Base-by-base conservation (phyloP, 1,140 invertebrate species). In the Caerostris extrusa region DNA sequence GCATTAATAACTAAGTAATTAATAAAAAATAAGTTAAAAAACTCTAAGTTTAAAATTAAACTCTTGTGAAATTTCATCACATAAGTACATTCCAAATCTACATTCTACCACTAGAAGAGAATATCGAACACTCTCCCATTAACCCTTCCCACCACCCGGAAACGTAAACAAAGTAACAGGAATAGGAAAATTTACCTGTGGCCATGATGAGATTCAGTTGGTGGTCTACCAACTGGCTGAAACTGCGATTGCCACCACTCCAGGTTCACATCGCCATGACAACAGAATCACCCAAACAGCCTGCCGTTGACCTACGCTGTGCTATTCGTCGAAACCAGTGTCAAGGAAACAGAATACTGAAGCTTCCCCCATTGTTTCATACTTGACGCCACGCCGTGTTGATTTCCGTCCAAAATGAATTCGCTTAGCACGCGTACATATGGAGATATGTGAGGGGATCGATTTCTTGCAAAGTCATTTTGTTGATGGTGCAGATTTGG, bases 301-400 rank as follows among this genome's bases (percentile, higher is more conserved):
- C 34, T 93, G 92, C 92, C 85, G 85, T 88, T 93, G 85, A 88
- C 85, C 92, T 64, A 83, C 12, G 69, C 61, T 19, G 50, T 12
- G 90, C 89, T 93, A 71, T 93, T 93, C 64, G 64, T 57, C 67
- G 91, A 71, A 88, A 34, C 58, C 85, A 93, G 92, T 93, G 92
- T 93, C 92, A 93, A 93, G 92, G 92, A 87, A 93, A 93, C 92
- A 86, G 8, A 77, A 88, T 81, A 17, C 85, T 64, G 92, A 88
- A 69, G 85, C 92, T 89, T 93, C 86, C 91, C 71, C 71, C 64
- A 86, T 88, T 71, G 61, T 58, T 56, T 7, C 55, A 89, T 50
- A 61, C 34, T 81, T 90, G 77, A 53, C 71, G 71, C 71, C 50
- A 58, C 57, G 53, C 55, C 55, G 61, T 88, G 86, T 88, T 88